phyloP scores from a whole-genome alignment of 2,797 vertebrate species.

The Eulemur rubriventer region DNA sequence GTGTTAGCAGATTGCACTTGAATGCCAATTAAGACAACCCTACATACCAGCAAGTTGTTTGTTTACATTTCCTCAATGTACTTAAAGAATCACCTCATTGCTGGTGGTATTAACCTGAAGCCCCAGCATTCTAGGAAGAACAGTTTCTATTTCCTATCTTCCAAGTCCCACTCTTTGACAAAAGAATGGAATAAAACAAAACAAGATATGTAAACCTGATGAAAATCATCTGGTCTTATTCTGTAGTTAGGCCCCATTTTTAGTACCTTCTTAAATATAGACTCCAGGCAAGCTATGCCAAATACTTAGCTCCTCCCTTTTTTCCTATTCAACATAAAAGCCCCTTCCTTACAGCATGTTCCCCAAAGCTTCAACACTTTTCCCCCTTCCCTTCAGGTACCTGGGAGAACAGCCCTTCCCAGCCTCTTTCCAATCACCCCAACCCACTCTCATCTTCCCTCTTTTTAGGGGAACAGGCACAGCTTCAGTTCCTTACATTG shows the following conservation, averaged over 20 bases:
- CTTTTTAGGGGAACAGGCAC: not conserved
- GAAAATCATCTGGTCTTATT: not conserved
- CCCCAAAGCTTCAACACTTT: not conserved
- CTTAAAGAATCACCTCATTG: slow-evolving; percentile 35
- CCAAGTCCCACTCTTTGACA: not conserved
- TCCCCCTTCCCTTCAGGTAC: not conserved
- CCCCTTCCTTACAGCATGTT: not conserved
- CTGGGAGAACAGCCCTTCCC: not conserved
- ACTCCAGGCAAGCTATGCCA: not conserved
- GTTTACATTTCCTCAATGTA: slow-evolving; percentile 39
- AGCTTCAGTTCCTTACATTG: not conserved
- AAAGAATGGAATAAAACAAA: slow-evolving; percentile 55
- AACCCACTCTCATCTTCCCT: not conserved
- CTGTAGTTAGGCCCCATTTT: not conserved
- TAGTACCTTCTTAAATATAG: not conserved
- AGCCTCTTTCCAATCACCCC: not conserved
- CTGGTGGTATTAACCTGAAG: not conserved
- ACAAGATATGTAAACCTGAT: not conserved
- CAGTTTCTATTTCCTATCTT: not conserved
- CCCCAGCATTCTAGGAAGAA: slow-evolving; percentile 6
- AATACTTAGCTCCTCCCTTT: not conserved
- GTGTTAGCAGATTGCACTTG: slow-evolving; percentile 25
- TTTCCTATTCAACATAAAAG: slow-evolving; percentile 27
- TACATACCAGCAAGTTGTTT: slow-evolving; percentile 5
- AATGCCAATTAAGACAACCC: slow-evolving; percentile 45